Base-by-base conservation (phyloP, 1,140 invertebrate genomes). In the Sycobia sp. region DNA sequence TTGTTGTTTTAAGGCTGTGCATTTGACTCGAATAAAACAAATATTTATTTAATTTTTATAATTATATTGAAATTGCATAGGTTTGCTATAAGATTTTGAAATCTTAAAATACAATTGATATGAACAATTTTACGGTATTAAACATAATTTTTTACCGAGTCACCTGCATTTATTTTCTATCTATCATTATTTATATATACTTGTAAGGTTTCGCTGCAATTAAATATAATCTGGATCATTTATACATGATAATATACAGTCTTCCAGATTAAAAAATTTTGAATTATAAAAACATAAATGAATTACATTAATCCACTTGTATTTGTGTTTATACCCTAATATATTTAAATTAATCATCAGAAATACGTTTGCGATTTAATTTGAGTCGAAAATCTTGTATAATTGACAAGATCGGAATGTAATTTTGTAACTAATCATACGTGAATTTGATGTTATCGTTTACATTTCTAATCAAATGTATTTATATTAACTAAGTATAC, bases 201-300 rank as follows among this genome's bases (percentile, higher is more conserved):
- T 47, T 38, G 36, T 47, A 22, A 36, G 20, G 14, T 32, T 14
- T 43, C 5, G 23, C 43, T 1, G n/a, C 5, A 59, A 49, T 46
- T 2, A 41, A 50, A 55, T 14, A 27, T 46, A 54, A 46, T 62
- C 41, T 44, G 36, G 23, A 5, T 53, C 51, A 53, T 23, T 22
- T n/a, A 47, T 14, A 36, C 47, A 29, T 51, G 13, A 16, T 51
- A 39, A 58, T 54, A 29, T 55, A 60, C 36, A 65, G 56, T 60
- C 63, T 65, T 60, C 57, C 63, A 60, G 13, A 18, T 27, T 38
- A 11, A 32, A 32, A 4, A 32, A 32, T 32, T 32, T 11, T 7
- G 29, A 32, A 32, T 32, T 32, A 32, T 32, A 11, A 32, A 32
- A 11, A 32, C 11, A 32, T 32, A 32, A 32, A 32, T 32, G 11